Evolutionary conservation across 2,888 invertebrate genomes (phyloP).

Genomic region (Drosophila quinaria): DNA sequence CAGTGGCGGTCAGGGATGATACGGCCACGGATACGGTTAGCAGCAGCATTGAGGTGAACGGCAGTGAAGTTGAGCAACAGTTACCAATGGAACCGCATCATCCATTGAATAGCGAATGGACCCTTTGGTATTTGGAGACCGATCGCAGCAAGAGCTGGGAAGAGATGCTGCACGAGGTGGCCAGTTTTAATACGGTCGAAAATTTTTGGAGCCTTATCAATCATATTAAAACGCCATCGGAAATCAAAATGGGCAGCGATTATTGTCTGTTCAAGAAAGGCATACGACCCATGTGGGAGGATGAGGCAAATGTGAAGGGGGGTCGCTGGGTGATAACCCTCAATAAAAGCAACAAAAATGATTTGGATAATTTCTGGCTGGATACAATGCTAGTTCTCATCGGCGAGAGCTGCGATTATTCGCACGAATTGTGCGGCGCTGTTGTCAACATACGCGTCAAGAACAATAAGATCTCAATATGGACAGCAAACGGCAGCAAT

Average conservation of each 20-base stretch:
- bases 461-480: conserved; percentile 95
- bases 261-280: conserved; percentile 91
- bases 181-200: conserved; percentile 97
- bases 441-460: conserved; percentile 96
- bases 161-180: conserved; percentile 95
- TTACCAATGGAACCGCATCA: conserved; percentile 91
- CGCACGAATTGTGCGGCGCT: conserved; percentile 97
- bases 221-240: conserved; percentile 93
- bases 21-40: conserved; percentile 3
- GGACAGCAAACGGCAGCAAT: conserved; percentile 94
- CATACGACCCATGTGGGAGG: conserved; percentile 95
- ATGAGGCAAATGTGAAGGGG: conserved; percentile 91
- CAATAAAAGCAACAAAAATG: conserved; percentile 89
- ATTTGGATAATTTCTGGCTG: conserved; percentile 92
- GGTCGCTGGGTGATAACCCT: conserved; percentile 93
- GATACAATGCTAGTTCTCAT: conserved; percentile 94
- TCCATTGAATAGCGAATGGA: conserved; percentile 97
- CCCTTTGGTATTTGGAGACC: conserved; percentile 98
- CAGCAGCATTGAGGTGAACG: background rate
- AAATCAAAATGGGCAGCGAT: conserved; percentile 91
- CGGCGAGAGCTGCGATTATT: conserved; percentile 96
- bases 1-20: conserved; percentile 4
- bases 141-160: conserved; percentile 94
- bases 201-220: conserved; percentile 98
- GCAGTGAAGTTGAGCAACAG: conserved; percentile 18